Base-by-base conservation (phyloP, 2,797 vertebrate species). In the Simalia tracyae region DNA sequence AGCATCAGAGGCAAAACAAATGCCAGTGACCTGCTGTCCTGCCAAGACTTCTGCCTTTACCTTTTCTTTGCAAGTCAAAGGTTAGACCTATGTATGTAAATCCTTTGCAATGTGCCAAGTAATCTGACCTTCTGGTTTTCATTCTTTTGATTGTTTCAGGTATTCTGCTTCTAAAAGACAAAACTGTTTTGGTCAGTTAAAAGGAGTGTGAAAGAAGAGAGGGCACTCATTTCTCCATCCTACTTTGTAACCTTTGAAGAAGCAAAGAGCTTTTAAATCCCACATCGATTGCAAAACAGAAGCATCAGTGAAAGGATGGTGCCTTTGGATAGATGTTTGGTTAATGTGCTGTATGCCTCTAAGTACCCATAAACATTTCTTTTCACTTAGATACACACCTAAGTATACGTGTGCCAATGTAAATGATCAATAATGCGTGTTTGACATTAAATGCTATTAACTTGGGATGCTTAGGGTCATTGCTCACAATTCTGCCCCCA, bases 1-100 rank as follows among this genome's bases (percentile, higher is more conserved):
- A 97, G 96, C 97, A 96, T 95, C 96, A 96, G 97, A 98, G 96
- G 97, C 97, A 96, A 95, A 95, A 96, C 97, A 98, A 97, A 98
- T 97, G 97, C 96, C 96, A 97, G 96, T 97, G 97, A 98, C 97
- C 97, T 96, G 96, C 93, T 94, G 93, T 96, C 96, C 95, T 97
- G 96, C 96, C 95, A 94, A 96, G 95, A 66, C 96, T 95, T 97
- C 97, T 97, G 95, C 95, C 95, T 97, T 97, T 97, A 95, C 96
- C 95, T 97, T 96, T 97, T 95, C 97, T 97, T 98, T 97, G 96
- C 87, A 94, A 96, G 97, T 97, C 97, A 98, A 97, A 98, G 97
- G 96, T 98, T 98, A 97, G 96, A 95, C 96, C 96, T 97, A 97
- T 97, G 97, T 98, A 98, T 97, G 97, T 97, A 98, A 97, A 97